These are phyloP conservation scores for Spilarctia lutea DNA, from an alignment of 2,888 invertebrate genomes.

Conservation along the genomic window DNA sequence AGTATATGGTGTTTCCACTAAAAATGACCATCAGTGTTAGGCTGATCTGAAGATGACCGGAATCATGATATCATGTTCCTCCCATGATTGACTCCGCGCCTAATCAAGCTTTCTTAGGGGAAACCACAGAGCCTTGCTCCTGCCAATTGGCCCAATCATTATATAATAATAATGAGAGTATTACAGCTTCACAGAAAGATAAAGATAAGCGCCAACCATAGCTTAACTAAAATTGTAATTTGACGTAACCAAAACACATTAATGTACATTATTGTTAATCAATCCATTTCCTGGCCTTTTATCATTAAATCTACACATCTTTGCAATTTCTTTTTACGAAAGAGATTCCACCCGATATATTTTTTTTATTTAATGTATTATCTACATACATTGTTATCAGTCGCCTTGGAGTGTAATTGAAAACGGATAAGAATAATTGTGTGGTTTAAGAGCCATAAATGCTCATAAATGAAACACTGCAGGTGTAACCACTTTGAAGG, in stretches of 20 bases:
- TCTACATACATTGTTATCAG: slow-evolving; percentile 51
- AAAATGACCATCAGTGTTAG: too few relatives aligned
- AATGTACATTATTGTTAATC: not conserved
- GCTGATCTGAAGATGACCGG: too few relatives aligned
- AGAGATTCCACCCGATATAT: slow-evolving; percentile 40
- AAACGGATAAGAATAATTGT: slow-evolving; percentile 62
- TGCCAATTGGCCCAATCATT: too few relatives aligned
- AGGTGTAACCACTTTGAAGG: not conserved
- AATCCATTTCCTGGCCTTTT: not conserved
- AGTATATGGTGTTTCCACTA: too few relatives aligned
- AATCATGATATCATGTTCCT: too few relatives aligned
- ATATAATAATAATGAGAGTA: too few relatives aligned
- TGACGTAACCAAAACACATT: not conserved
- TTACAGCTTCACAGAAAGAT: too few relatives aligned
- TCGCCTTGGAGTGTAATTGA: slow-evolving; percentile 64
- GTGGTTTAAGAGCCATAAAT: slow-evolving; percentile 20
- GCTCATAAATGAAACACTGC: slow-evolving; percentile 4
- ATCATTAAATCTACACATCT: slow-evolving; percentile 39
- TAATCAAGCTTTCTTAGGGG: too few relatives aligned
- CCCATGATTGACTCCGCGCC: too few relatives aligned
- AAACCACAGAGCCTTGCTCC: too few relatives aligned
- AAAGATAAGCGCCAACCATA: too few relatives aligned
- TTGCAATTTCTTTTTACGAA: slow-evolving; percentile 31
- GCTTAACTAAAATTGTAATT: not conserved
- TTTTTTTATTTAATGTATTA: slow-evolving; percentile 30